A percentile compares a stretch with the other conserved stretches of the same genome.
These are phyloP conservation scores for Petaurus breviceps DNA, from an alignment of 2,113 vertebrate species.

Conservation along the genomic window DNA sequence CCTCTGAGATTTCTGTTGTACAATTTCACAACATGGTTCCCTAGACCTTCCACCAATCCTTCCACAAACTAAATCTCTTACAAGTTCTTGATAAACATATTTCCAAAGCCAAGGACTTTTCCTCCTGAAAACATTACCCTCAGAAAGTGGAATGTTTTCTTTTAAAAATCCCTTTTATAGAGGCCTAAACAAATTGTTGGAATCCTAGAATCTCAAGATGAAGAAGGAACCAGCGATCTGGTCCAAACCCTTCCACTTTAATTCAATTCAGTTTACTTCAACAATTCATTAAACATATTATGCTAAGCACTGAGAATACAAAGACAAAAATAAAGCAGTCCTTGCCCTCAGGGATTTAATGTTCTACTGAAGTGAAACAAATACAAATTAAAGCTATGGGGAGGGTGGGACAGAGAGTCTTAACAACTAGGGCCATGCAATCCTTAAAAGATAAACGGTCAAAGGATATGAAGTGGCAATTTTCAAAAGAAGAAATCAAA, in stretches of 20 bases:
- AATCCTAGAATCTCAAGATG: not conserved
- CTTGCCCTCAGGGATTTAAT: not conserved
- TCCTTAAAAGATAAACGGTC: not conserved
- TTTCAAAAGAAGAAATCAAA: not conserved
- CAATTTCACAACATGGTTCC: not conserved
- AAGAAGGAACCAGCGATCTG: not conserved
- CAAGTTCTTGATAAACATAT: constrained; percentile 4
- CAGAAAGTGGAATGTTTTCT: constrained; percentile 26
- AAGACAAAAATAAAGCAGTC: not conserved
- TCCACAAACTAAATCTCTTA: not conserved
- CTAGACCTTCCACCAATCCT: not conserved
- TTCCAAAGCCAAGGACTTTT: constrained; percentile 53
- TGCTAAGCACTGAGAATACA: not conserved
- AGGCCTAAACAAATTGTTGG: not conserved
- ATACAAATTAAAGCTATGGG: not conserved
- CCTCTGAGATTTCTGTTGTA: not conserved
- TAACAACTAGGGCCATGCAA: not conserved
- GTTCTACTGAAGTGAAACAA: not conserved
- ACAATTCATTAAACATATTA: not conserved
- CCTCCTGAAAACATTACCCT: not conserved
- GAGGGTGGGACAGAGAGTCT: not conserved
- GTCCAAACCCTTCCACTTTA: not conserved
- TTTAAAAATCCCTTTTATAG: constrained; percentile 11
- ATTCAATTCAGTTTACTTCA: not conserved
- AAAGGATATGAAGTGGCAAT: not conserved